phyloP scores from a whole-genome alignment of 2,113 vertebrate genomes.

The Spizaetus ornatus region DNA sequence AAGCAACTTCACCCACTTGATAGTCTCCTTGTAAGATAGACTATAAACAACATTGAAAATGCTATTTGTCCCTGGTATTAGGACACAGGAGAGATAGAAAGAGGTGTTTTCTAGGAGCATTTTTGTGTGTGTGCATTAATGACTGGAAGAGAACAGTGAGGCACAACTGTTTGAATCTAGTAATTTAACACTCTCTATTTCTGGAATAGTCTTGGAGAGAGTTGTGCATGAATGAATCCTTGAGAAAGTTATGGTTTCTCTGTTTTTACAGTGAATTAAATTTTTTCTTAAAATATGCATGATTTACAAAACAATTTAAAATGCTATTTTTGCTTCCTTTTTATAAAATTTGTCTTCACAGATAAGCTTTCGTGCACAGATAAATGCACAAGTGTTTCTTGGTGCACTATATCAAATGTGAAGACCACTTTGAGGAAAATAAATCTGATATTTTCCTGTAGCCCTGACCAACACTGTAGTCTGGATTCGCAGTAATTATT shows the following conservation, averaged over 20 bases:
- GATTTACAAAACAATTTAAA: conserved; percentile 21
- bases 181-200: conserved; percentile 22
- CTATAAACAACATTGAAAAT: neutral
- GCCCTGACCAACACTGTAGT: neutral
- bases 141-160: neutral
- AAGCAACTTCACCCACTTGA: neutral
- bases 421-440: neutral
- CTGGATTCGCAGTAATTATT: conserved; percentile 52
- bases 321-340: conserved; percentile 25
- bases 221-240: conserved; percentile 20
- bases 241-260: neutral
- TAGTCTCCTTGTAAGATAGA: neutral
- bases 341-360: neutral
- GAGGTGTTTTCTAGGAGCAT: neutral
- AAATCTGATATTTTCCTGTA: neutral
- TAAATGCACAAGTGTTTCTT: neutral
- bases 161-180: neutral
- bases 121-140: neutral
- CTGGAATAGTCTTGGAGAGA: conserved; percentile 27
- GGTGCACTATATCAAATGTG: neutral
- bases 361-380: neutral
- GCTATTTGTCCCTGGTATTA: neutral
- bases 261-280: conserved; percentile 28
- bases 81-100: neutral
- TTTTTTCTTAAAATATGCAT: neutral